phyloP scores from a whole-genome alignment of 1,140 invertebrate genomes.

The Macrobrachium nipponense region DNA sequence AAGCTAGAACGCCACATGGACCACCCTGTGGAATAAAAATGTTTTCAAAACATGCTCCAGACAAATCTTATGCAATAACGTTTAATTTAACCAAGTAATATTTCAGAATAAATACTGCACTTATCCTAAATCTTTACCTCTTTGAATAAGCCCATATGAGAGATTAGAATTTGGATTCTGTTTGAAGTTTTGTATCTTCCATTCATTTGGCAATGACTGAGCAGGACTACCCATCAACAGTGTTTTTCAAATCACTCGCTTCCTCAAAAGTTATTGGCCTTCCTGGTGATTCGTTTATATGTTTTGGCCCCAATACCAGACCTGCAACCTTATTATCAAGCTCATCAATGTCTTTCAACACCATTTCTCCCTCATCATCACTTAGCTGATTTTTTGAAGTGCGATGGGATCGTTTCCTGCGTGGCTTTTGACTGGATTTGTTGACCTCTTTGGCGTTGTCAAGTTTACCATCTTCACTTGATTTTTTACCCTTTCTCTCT shows the following conservation, averaged over 20 bases:
- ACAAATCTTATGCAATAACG: no score
- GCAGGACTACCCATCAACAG: slow-evolving; percentile 68
- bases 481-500: slow-evolving; percentile 48
- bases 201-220: slow-evolving; percentile 69
- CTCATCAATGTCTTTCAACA: slow-evolving; percentile 61
- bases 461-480: slow-evolving; percentile 14
- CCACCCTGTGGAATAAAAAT: slow-evolving; percentile 69
- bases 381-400: slow-evolving; percentile 40
- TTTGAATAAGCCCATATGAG: slow-evolving; percentile 70
- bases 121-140: slow-evolving; percentile 66
- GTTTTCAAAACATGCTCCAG: slow-evolving; percentile 1
- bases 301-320: slow-evolving; percentile 56
- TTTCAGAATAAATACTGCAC: not conserved
- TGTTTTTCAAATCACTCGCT: slow-evolving; percentile 55
- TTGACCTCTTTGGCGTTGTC: slow-evolving; percentile 28
- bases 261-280: slow-evolving; percentile 61
- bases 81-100: no score
- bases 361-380: slow-evolving; percentile 58
- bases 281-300: slow-evolving; percentile 43
- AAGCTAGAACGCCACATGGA: slow-evolving; percentile 73
- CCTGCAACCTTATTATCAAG: slow-evolving; percentile 60
- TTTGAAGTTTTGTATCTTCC: slow-evolving; percentile 70
- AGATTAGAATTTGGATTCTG: slow-evolving; percentile 69
- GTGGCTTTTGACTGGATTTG: slow-evolving; percentile 24
- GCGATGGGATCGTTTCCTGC: slow-evolving; percentile 46